A percentile compares a stretch with the other conserved stretches of the same genome.
phyloP scores from a whole-genome alignment of 2,888 invertebrate genomes.

The Thereva nobilitata region DNA sequence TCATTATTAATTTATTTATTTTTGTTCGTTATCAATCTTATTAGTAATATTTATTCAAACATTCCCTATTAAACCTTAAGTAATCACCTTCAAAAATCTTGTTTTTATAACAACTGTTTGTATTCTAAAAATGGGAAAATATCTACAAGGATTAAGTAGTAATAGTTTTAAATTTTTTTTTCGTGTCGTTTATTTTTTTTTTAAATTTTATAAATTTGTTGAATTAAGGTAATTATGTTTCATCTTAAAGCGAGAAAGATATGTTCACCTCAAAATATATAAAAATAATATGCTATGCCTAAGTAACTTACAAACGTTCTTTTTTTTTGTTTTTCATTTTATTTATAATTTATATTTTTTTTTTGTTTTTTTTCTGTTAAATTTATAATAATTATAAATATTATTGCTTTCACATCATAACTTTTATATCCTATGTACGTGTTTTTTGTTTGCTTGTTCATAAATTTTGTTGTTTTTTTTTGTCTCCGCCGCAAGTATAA shows the following conservation, averaged over 20 bases:
- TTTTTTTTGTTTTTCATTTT: conserved; percentile 9
- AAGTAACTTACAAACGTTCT: conserved; percentile 20
- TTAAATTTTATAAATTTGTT: no score
- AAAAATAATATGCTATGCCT: conserved; percentile 28
- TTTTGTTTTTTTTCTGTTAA: conserved; percentile 5
- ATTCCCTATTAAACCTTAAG: background rate
- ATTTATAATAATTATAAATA: conserved; percentile 26
- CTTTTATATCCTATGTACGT: conserved; percentile 10
- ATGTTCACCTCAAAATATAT: conserved; percentile 29
- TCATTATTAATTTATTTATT: no score
- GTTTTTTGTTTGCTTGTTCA: conserved; percentile 10
- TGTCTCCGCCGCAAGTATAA: background rate
- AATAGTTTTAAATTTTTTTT: conserved; percentile 5
- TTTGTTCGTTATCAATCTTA: no score
- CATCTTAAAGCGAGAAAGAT: conserved; percentile 29
- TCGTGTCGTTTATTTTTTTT: no score
- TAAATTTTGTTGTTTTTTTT: conserved; percentile 1
- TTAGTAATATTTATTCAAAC: no score
- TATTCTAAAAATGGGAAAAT: conserved; percentile 25
- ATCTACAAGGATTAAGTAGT: conserved; percentile 21
- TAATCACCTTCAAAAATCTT: background rate
- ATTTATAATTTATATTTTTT: conserved; percentile 8
- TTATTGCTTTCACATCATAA: conserved; percentile 35
- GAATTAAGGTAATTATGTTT: no score
- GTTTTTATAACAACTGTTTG: background rate